These are phyloP conservation scores for Catharus fuscescens DNA, from an alignment of 2,113 vertebrate genomes.

Conservation along the genomic window DNA sequence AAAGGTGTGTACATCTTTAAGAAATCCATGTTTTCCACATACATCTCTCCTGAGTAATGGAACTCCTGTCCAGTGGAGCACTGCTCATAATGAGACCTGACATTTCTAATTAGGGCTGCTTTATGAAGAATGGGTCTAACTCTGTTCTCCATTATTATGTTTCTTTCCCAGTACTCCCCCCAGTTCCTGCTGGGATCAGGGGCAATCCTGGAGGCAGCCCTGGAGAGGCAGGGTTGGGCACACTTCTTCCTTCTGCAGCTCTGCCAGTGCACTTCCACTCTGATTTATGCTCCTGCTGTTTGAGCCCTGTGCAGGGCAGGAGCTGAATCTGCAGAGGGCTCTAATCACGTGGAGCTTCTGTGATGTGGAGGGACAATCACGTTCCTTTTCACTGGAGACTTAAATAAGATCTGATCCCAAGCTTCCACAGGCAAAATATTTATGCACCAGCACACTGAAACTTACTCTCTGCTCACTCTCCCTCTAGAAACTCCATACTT, in stretches of 20 bases:
- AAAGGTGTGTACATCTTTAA: not conserved
- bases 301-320: conserved; percentile 26
- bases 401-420: not conserved
- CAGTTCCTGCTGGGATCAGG: not conserved
- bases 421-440: conserved; percentile 12
- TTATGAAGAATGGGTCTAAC: not conserved
- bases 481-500: not conserved
- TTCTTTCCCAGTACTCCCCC: not conserved
- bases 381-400: conserved; percentile 16
- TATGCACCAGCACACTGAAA: not conserved
- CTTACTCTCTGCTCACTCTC: not conserved
- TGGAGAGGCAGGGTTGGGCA: not conserved
- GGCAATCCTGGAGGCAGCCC: not conserved
- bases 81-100: not conserved
- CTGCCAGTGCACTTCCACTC: not conserved
- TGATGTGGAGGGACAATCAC: not conserved
- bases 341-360: not conserved
- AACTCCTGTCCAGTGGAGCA: not conserved
- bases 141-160: not conserved
- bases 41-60: not conserved
- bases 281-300: not conserved
- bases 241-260: not conserved
- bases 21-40: not conserved
- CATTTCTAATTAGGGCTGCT: not conserved
- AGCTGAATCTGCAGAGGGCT: conserved; percentile 39